phyloP scores from a whole-genome alignment of 92 coral and sea anemone species.

The Actinostola sp. region DNA sequence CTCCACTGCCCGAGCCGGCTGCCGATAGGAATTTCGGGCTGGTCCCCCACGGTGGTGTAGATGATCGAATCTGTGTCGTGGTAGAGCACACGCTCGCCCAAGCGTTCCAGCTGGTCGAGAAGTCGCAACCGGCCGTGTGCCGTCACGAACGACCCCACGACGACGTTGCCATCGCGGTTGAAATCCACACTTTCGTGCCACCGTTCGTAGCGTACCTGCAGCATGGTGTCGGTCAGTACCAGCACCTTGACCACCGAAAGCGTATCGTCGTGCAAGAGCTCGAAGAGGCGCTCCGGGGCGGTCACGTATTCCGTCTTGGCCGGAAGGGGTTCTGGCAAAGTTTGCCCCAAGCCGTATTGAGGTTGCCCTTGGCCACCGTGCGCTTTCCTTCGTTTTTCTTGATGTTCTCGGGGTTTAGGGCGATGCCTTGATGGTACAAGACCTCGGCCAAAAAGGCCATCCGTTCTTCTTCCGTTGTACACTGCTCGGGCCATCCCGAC shows the following conservation, averaged over 20 bases:
- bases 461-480: constrained; percentile 1
- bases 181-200: not conserved
- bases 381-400: constrained; percentile 12
- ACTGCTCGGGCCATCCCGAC: constrained; percentile 24
- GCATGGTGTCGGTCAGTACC: not conserved
- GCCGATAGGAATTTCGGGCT: not conserved
- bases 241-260: not conserved
- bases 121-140: constrained; percentile 3
- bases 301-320: constrained; percentile 10
- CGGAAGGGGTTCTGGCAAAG: constrained; percentile 8
- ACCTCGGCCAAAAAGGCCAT: not conserved
- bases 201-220: not conserved
- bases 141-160: constrained; percentile 5
- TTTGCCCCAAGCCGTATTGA: constrained; percentile 30
- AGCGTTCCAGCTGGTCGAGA: not conserved
- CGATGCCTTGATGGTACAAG: constrained; percentile 4
- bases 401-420: not conserved
- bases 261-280: not conserved
- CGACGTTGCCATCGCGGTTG: not conserved
- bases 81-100: constrained; percentile 7
- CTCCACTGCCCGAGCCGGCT: constrained; percentile 5
- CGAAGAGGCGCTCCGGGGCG: not conserved
- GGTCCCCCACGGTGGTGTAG: not conserved
- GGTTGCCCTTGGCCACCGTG: constrained; percentile 4
- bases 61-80: constrained; percentile 25